Conservation (phyloP, 2,113 vertebrate genomes). For the Macquaria australasica region DNA sequence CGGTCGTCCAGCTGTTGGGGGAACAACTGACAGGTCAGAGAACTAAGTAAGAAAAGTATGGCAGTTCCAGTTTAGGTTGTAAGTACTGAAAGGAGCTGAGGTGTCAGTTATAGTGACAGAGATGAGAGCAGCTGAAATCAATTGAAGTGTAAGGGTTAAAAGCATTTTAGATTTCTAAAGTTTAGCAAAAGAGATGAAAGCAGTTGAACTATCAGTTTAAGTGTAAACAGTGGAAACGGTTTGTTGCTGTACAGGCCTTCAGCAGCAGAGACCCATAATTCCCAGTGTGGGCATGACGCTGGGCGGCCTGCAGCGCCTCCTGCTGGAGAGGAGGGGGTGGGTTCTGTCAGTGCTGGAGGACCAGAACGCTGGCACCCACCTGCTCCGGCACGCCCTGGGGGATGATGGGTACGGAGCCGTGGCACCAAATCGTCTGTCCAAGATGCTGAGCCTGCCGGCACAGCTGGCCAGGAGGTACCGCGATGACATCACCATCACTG, state of each 20-base stretch:
- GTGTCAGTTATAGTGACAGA: too few species aligned
- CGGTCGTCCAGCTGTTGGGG: constrained; percentile 73
- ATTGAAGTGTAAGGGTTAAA: too few species aligned
- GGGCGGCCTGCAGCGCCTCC: constrained; percentile 67
- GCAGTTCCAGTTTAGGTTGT: too few species aligned
- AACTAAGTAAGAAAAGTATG: not conserved
- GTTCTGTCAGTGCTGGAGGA: constrained; percentile 66
- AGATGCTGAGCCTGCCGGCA: constrained; percentile 75
- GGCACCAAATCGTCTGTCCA: constrained; percentile 65
- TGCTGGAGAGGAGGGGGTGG: constrained; percentile 65
- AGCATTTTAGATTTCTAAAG: not conserved
- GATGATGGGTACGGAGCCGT: constrained; percentile 75
- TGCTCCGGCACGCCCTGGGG: constrained; percentile 77
- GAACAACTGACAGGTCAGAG: constrained; percentile 72
- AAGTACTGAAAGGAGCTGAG: too few species aligned
- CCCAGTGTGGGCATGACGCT: constrained; percentile 48
- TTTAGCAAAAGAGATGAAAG: not conserved
- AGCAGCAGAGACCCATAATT: constrained; percentile 70
- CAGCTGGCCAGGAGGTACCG: constrained; percentile 78
- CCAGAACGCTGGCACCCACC: constrained; percentile 70
- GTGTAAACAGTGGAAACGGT: not conserved
- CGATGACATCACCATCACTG: constrained; percentile 79
- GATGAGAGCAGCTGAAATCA: too few species aligned
- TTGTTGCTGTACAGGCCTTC: constrained; percentile 56
- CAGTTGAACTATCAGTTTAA: not conserved